Percentiles rank a stretch among this genome's conserved stretches.
phyloP scores from a whole-genome alignment of 1,140 invertebrate genomes.

The Polypedilum pembai region DNA sequence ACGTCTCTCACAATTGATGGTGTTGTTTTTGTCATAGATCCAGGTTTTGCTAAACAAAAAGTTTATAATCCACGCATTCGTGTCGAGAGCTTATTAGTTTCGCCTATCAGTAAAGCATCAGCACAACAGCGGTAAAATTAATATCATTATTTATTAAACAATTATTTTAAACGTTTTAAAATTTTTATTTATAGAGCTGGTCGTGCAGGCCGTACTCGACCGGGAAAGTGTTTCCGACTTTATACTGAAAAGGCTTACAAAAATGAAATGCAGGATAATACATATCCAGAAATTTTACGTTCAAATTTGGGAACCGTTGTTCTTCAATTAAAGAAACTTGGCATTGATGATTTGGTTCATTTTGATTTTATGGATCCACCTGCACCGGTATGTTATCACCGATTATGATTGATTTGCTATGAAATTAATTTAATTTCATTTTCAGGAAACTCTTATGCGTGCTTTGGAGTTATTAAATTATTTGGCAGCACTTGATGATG shows the following conservation, averaged over 20 bases:
- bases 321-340: slow-evolving; percentile 78
- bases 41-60: slow-evolving; percentile 97
- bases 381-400: slow-evolving; percentile 56
- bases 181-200: slow-evolving; percentile 59
- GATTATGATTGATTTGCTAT: too few relatives aligned
- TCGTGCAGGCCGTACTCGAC: slow-evolving; percentile 86
- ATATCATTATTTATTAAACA: not conserved
- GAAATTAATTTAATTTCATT: not conserved
- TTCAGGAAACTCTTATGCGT: slow-evolving; percentile 85
- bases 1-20: slow-evolving; percentile 97
- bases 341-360: slow-evolving; percentile 95
- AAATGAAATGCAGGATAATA: slow-evolving; percentile 97
- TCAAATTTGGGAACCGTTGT: slow-evolving; percentile 65
- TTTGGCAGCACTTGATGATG: slow-evolving; percentile 82
- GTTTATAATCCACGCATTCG: slow-evolving; percentile 91
- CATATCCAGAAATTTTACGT: slow-evolving; percentile 90
- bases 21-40: slow-evolving; percentile 98
- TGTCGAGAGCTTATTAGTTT: slow-evolving; percentile 91
- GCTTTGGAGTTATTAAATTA: slow-evolving; percentile 94
- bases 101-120: slow-evolving; percentile 96
- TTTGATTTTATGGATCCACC: slow-evolving; percentile 99
- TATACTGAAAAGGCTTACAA: slow-evolving; percentile 97
- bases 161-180: not conserved
- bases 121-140: slow-evolving; percentile 65
- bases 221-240: slow-evolving; percentile 92